These are phyloP conservation scores for Diacarnus erythraeanus DNA, from an alignment of 37 sponge, comb jelly and placozoan genomes.

Conservation along the genomic window DNA sequence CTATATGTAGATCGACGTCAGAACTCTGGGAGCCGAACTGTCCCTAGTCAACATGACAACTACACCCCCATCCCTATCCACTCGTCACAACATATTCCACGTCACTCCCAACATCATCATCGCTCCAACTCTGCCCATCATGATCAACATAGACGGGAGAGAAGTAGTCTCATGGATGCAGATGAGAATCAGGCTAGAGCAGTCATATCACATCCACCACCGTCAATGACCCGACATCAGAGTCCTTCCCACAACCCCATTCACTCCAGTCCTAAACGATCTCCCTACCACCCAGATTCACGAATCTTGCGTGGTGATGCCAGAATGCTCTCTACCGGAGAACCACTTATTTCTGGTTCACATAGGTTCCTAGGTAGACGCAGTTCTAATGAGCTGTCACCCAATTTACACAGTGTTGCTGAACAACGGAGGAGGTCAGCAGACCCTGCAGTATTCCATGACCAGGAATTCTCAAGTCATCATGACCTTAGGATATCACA, in stretches of 20 bases:
- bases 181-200: not conserved
- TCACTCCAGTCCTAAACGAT: constrained; percentile 2
- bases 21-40: not conserved
- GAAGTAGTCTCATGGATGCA: not conserved
- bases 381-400: not conserved
- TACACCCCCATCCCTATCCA: not conserved
- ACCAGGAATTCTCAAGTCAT: not conserved
- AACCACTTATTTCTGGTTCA: not conserved
- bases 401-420: not conserved
- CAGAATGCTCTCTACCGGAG: not conserved
- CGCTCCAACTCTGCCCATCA: constrained; percentile 16
- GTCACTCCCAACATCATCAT: constrained; percentile 12
- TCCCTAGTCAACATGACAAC: not conserved
- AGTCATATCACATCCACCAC: not conserved
- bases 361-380: constrained; percentile 1
- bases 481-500: not conserved
- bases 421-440: constrained; percentile 23
- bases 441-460: not conserved
- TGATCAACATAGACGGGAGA: not conserved
- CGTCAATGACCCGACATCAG: constrained; percentile 11
- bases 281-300: not conserved
- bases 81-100: not conserved
- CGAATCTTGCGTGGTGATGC: not conserved
- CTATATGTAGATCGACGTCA: not conserved
- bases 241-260: constrained; percentile 7